phyloP scores from a whole-genome alignment of 2,888 invertebrate species.

The Baccha elongata region DNA sequence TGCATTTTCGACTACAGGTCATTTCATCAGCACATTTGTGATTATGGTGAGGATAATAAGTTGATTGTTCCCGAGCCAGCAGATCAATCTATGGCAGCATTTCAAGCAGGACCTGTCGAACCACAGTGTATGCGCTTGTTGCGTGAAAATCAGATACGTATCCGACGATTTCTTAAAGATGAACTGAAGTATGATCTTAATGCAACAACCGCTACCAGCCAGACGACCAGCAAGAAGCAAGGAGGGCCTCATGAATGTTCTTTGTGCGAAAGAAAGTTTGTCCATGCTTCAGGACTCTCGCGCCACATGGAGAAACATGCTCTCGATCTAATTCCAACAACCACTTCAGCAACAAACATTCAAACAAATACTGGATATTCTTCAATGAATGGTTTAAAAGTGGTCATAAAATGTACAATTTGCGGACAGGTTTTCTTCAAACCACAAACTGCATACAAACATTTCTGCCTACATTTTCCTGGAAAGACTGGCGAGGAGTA shows the following conservation, averaged over 20 bases:
- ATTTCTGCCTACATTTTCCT: conserved; percentile 77
- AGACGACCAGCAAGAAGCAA: conserved; percentile 73
- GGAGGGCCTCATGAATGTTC: conserved; percentile 80
- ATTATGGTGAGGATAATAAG: conserved; percentile 76
- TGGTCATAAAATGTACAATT: conserved; percentile 78
- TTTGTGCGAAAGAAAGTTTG: conserved; percentile 81
- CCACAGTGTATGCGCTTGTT: conserved; percentile 78
- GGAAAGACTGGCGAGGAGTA: conserved; percentile 65
- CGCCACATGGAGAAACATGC: conserved; percentile 82
- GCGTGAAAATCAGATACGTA: conserved; percentile 80
- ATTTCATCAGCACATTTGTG: conserved; percentile 78
- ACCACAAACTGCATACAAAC: conserved; percentile 76
- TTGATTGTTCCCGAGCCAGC: conserved; percentile 73
- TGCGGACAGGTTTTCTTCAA: conserved; percentile 80
- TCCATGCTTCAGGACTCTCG: conserved; percentile 80
- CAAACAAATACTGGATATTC: conserved; percentile 38
- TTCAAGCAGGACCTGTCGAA: conserved; percentile 71
- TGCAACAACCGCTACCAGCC: conserved; percentile 47
- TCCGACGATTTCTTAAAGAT: conserved; percentile 80
- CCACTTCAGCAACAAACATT: conserved; percentile 22
- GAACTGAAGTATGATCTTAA: conserved; percentile 80
- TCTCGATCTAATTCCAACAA: conserved; percentile 78
- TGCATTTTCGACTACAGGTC: conserved; percentile 76
- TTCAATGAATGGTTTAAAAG: conserved; percentile 75
- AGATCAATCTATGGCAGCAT: conserved; percentile 66